These are phyloP conservation scores for Hemiprocne comata DNA, from an alignment of 2,113 vertebrate species.

Conservation along the genomic window DNA sequence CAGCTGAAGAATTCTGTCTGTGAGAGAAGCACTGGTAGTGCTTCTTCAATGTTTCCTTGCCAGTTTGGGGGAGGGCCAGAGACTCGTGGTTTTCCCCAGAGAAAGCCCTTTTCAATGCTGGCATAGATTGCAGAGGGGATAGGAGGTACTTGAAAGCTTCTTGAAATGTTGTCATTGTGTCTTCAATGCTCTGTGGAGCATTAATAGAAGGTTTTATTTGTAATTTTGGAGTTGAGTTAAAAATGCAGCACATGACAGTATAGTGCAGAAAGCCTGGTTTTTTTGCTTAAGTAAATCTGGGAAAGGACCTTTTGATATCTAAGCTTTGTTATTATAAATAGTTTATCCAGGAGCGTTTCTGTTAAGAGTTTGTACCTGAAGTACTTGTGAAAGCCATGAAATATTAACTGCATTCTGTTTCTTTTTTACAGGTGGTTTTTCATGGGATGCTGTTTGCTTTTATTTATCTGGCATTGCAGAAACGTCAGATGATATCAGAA, in stretches of 20 bases:
- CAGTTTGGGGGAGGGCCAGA: background rate
- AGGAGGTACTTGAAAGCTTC: background rate
- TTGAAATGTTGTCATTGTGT: background rate
- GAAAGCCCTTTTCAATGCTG: background rate
- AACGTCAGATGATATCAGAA: constrained; percentile 88
- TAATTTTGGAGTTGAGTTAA: background rate
- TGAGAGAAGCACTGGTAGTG: background rate
- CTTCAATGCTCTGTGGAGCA: background rate
- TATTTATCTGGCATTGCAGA: constrained; percentile 92
- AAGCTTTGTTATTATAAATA: background rate
- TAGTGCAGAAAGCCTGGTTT: background rate
- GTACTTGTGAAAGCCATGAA: background rate
- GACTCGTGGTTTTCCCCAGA: fast-evolving
- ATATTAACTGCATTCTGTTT: background rate
- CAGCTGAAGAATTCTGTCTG: background rate
- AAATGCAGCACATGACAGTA: background rate
- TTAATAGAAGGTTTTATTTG: background rate
- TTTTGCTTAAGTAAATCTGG: background rate
- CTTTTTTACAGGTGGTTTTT: constrained; percentile 86
- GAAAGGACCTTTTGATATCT: background rate
- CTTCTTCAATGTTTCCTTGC: background rate
- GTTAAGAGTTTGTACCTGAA: background rate
- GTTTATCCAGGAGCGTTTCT: background rate
- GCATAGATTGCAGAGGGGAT: background rate
- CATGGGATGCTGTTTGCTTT: constrained; percentile 96